These are phyloP conservation scores for Heliconius melpomene DNA, from an alignment of 1,140 invertebrate species.

Conservation along the genomic window DNA sequence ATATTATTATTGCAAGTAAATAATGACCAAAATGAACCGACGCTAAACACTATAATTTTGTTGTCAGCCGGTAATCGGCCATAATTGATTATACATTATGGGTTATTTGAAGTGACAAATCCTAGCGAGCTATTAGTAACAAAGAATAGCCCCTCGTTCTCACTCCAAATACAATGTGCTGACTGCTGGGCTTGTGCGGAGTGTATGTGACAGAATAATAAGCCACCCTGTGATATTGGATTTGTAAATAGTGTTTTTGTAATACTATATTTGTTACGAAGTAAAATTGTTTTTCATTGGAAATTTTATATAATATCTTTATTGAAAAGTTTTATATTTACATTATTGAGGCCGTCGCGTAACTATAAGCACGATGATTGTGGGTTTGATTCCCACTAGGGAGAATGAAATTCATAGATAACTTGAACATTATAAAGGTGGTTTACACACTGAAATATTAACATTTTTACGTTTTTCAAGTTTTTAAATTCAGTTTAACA, in stretches of 20 bases:
- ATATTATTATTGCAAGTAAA: not conserved
- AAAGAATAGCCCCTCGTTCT: slow-evolving; percentile 16
- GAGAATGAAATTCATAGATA: not conserved
- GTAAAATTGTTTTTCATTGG: not conserved
- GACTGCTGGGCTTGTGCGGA: slow-evolving; percentile 45
- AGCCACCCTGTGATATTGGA: slow-evolving; percentile 64
- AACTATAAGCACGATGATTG: not conserved
- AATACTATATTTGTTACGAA: slow-evolving; percentile 24
- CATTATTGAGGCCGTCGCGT: too few species aligned
- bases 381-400: not conserved
- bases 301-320: not conserved
- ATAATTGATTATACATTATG: slow-evolving; percentile 46
- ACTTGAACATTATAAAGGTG: too few species aligned
- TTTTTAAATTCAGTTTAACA: too few species aligned
- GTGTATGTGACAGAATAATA: slow-evolving; percentile 77
- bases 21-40: not conserved
- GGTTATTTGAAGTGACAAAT: slow-evolving; percentile 40
- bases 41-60: slow-evolving; percentile 44
- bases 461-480: too few species aligned
- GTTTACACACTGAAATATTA: too few species aligned
- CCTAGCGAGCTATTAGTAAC: slow-evolving; percentile 52
- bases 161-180: slow-evolving; percentile 36
- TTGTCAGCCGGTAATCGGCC: slow-evolving; percentile 45
- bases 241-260: slow-evolving; percentile 52
- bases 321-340: not conserved